These are phyloP conservation scores for Tetrapedia diversipes DNA, from an alignment of 2,888 invertebrate species.

Conservation along the genomic window DNA sequence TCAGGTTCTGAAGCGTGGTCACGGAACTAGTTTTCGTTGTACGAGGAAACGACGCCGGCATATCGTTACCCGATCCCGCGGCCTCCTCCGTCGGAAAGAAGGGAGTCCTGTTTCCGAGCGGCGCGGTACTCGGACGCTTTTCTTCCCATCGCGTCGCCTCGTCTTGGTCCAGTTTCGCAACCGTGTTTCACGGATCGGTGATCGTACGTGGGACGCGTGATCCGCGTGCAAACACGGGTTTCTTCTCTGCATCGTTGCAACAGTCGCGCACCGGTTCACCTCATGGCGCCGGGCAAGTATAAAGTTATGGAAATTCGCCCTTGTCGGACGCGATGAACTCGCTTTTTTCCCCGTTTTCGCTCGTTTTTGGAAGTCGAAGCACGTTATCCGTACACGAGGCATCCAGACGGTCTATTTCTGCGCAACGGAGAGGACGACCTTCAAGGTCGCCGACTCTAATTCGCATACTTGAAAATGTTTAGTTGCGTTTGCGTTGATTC, in stretches of 20 bases:
- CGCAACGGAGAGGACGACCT: not conserved
- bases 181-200: not conserved
- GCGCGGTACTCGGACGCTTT: not conserved
- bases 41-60: slow-evolving; percentile 31
- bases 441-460: slow-evolving; percentile 56
- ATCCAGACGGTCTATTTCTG: slow-evolving; percentile 53
- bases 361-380: slow-evolving; percentile 41
- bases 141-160: not conserved
- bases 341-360: not conserved
- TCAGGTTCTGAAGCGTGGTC: slow-evolving; percentile 38
- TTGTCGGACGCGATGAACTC: slow-evolving; percentile 11
- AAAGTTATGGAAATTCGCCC: slow-evolving; percentile 52
- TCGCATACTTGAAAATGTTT: slow-evolving; percentile 42
- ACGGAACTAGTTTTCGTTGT: slow-evolving; percentile 31
- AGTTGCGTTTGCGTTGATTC: slow-evolving; percentile 7
- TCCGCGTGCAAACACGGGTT: slow-evolving; percentile 16
- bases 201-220: slow-evolving; percentile 9
- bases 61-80: slow-evolving; percentile 35
- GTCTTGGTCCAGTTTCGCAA: slow-evolving; percentile 20
- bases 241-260: slow-evolving; percentile 18
- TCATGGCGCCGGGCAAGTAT: slow-evolving; percentile 26
- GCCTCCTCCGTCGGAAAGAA: slow-evolving; percentile 12
- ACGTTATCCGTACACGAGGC: slow-evolving; percentile 41
- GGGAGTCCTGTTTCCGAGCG: slow-evolving; percentile 27
- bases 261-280: slow-evolving; percentile 34